A percentile compares a stretch with the other conserved stretches of the same genome.
These are phyloP conservation scores for Lepidothrix coronata DNA, from an alignment of 2,113 vertebrate genomes.

Conservation along the genomic window DNA sequence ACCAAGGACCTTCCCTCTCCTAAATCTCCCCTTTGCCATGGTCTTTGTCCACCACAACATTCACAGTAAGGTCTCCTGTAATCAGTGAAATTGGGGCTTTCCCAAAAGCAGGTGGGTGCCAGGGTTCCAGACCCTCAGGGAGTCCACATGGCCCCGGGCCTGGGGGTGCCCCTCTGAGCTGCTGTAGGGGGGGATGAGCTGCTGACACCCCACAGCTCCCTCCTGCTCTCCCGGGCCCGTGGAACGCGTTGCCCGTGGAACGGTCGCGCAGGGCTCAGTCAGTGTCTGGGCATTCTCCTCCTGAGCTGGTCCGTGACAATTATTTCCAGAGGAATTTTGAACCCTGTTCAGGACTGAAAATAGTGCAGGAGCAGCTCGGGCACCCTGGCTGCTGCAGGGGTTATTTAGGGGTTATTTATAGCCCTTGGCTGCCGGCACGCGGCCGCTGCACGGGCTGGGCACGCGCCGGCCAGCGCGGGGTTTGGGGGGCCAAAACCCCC, in stretches of 20 bases:
- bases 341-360: neutral
- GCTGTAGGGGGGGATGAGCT: fast-evolving
- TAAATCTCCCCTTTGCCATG: fast-evolving
- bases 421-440: fast-evolving
- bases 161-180: neutral
- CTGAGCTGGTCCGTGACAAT: neutral
- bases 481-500: neutral
- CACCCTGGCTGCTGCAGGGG: neutral
- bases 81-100: fast-evolving
- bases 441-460: neutral
- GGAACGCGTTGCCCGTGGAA: too few species aligned
- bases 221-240: fast-evolving
- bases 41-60: neutral
- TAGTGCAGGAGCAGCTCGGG: neutral
- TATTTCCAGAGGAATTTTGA: conserved; percentile 52
- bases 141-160: fast-evolving
- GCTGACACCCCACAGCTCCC: neutral
- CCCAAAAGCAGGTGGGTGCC: neutral
- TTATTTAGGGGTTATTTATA: neutral
- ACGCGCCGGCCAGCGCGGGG: fast-evolving
- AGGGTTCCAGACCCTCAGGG: neutral
- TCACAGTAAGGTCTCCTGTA: neutral
- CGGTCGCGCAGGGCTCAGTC: fast-evolving
- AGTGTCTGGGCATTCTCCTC: conserved; percentile 6
- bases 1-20: too few species aligned